Conservation (phyloP, 2,113 vertebrate genomes). For the Uria aalge region DNA sequence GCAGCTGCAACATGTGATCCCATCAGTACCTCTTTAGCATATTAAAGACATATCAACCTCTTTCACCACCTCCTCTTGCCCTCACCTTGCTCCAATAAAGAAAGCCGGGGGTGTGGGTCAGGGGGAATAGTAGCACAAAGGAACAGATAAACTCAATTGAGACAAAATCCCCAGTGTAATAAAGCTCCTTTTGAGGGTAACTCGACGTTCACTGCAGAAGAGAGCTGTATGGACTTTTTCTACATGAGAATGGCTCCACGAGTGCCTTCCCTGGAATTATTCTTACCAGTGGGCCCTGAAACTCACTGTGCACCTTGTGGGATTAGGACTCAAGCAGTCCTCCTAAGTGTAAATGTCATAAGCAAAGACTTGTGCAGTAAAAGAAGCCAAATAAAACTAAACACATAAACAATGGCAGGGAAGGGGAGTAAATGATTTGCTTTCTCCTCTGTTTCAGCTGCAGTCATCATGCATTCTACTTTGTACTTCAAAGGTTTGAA, state of each 20-base stretch:
- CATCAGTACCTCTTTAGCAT: not conserved
- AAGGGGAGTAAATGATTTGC: not conserved
- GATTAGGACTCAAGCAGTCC: not conserved
- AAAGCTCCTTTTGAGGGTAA: not conserved
- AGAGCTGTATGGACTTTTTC: not conserved
- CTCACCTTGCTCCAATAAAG: not conserved
- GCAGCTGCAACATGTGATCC: fast-evolving
- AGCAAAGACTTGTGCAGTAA: not conserved
- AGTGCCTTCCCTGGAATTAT: not conserved
- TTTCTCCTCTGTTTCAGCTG: not conserved
- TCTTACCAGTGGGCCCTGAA: not conserved
- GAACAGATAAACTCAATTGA: not conserved
- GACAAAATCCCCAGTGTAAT: not conserved
- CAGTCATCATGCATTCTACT: not conserved
- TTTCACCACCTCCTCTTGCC: not conserved
- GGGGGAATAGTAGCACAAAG: not conserved
- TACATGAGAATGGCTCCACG: fast-evolving
- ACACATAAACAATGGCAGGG: not conserved
- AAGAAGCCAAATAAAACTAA: not conserved
- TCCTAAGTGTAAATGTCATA: not conserved
- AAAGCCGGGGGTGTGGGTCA: not conserved
- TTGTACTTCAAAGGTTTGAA: not conserved
- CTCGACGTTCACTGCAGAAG: fast-evolving
- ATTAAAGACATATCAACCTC: not conserved
- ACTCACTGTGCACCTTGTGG: not conserved